A percentile compares a stretch with the other conserved stretches of the same genome.
phyloP scores from a whole-genome alignment of 2,797 vertebrate species.

The Cercopithecus mitis region DNA sequence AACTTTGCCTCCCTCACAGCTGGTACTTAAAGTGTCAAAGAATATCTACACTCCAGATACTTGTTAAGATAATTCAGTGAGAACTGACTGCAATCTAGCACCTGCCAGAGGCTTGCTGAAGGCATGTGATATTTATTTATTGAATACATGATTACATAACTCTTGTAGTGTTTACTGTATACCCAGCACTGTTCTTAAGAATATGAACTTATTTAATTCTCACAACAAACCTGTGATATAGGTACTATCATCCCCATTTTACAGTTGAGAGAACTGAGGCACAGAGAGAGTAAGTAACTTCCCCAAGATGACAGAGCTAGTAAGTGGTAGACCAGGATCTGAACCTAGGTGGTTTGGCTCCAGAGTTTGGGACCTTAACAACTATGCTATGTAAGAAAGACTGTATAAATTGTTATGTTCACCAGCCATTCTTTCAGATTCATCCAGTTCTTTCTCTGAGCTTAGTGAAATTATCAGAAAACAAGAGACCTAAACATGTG shows the following conservation, averaged over 20 bases:
- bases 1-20: slow-evolving; percentile 24
- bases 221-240: neutral
- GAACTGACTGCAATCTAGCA: slow-evolving; percentile 3
- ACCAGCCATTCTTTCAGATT: neutral
- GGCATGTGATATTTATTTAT: neutral
- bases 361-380: neutral
- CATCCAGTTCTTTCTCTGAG: neutral
- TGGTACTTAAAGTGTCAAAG: slow-evolving; percentile 55
- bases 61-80: slow-evolving; percentile 41
- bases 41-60: slow-evolving; percentile 17
- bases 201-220: neutral
- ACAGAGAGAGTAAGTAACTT: neutral
- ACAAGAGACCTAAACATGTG: neutral
- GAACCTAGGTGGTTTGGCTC: neutral
- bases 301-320: neutral
- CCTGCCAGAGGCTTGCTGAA: slow-evolving; percentile 34
- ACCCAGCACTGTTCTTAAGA: neutral
- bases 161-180: neutral
- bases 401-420: neutral
- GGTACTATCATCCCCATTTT: neutral
- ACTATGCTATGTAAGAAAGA: neutral
- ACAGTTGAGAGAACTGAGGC: neutral
- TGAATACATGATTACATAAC: neutral
- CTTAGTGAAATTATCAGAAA: neutral
- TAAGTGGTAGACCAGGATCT: neutral